Percentiles rank a stretch among this genome's conserved stretches.
Conservation (phyloP, 92 coral and sea anemone genomes). For the Porites rus region DNA sequence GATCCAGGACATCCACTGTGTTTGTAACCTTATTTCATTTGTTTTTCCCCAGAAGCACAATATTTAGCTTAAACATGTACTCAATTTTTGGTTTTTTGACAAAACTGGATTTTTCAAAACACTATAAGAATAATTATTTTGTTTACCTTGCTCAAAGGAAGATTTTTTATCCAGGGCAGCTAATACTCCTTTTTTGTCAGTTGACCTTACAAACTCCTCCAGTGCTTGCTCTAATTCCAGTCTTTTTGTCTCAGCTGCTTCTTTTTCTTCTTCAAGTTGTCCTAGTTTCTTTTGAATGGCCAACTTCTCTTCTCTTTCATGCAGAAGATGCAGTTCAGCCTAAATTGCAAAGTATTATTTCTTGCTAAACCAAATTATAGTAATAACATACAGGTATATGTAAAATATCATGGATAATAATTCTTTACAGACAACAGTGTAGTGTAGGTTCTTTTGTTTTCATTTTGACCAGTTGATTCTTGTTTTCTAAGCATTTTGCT, state of each 20-base stretch:
- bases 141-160: slow-evolving; percentile 27
- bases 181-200: slow-evolving; percentile 72
- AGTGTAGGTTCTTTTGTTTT: too few relatives aligned
- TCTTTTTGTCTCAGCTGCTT: slow-evolving; percentile 73
- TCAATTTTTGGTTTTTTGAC: too few relatives aligned
- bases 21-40: too few relatives aligned
- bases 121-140: background rate
- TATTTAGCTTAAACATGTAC: too few relatives aligned
- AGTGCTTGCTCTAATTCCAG: slow-evolving; percentile 88
- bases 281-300: slow-evolving; percentile 70
- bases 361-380: background rate
- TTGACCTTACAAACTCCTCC: slow-evolving; percentile 92
- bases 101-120: background rate
- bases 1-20: too few relatives aligned
- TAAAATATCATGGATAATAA: too few relatives aligned
- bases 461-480: too few relatives aligned
- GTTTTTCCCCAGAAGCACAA: too few relatives aligned
- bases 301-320: slow-evolving; percentile 82
- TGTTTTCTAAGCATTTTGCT: too few relatives aligned
- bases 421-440: too few relatives aligned
- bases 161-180: slow-evolving; percentile 20
- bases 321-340: slow-evolving; percentile 53
- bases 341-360: background rate
- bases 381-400: too few relatives aligned
- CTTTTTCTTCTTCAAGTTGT: slow-evolving; percentile 85